Base-by-base conservation (phyloP, 2,113 vertebrate genomes). In the Solenodon paradoxus region DNA sequence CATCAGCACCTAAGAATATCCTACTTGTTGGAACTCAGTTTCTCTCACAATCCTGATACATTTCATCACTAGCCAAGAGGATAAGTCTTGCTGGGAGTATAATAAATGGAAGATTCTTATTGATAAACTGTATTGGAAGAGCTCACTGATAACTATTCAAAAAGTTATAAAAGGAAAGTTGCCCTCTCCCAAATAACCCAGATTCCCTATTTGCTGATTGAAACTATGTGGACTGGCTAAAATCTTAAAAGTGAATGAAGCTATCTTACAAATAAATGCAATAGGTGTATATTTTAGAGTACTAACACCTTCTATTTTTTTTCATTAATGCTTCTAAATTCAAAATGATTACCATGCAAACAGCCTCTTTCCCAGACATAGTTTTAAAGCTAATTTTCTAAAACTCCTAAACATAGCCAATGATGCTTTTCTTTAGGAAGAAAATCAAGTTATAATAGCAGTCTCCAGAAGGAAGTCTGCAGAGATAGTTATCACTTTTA, bases 311-410 rank as follows among this genome's bases (percentile, higher is more conserved):
- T 90, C 87, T 74, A 61, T 80, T 78, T 81, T 35, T 81, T 96
- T 83, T 96, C 3, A 91, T 68, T 47, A 19, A 35, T 83, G 19
- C 64, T 90, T 87, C 28, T 90, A 78, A n/a, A 90, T 94, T 96
- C 17, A 59, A 69, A 57, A 17, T 57, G 78, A 83, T 86, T 20
- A 72, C 51, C 12, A 64, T 38, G 26, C 16, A 77, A 74, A 68
- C n/a, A 83, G 24, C 59, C 22, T 91, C 59, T 92, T 94, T 74
- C 49, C 24, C 12, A 83, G 49, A 38, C 9, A 80, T 74, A 84
- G 45, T 79, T 91, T 59, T 4, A 47, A 88, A 94, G 53, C n/a
- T 59, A 9, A 64, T 95, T 94, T 94, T 87, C 88, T 75, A 74
- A 82, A 91, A 61, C 12, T 68, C 51, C 59, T 94, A 38, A 11